phyloP scores from a whole-genome alignment of 2,113 vertebrate genomes.

The Peromyscus maniculatus region DNA sequence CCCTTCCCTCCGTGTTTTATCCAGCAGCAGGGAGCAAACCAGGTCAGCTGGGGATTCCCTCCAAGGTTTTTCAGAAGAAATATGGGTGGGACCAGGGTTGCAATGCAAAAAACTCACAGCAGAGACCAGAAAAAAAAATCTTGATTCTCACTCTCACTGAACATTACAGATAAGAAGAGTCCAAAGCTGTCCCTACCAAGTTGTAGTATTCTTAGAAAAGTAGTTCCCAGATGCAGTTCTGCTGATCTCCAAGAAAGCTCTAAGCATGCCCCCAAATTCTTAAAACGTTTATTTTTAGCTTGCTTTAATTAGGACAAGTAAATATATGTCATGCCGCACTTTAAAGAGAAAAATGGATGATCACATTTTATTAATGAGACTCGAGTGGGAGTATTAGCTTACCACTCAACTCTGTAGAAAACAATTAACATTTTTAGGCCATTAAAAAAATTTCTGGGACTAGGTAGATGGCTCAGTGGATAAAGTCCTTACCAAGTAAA shows the following conservation, averaged over 20 bases:
- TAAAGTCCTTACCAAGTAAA: background rate
- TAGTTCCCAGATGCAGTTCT: slow-evolving; percentile 49
- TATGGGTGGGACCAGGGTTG: background rate
- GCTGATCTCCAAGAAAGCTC: slow-evolving; percentile 53
- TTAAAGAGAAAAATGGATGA: slow-evolving; percentile 63
- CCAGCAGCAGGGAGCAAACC: background rate
- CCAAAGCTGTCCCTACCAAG: background rate
- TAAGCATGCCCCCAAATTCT: slow-evolving; percentile 26
- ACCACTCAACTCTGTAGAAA: background rate
- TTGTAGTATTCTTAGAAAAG: slow-evolving; percentile 18
- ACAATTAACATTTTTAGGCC: background rate
- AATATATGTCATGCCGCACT: slow-evolving; percentile 52
- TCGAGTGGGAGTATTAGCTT: background rate
- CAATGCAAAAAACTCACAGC: slow-evolving; percentile 18
- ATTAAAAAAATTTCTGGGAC: background rate
- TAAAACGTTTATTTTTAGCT: slow-evolving; percentile 60
- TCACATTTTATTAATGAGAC: slow-evolving; percentile 51
- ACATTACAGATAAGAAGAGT: background rate
- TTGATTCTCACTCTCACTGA: background rate
- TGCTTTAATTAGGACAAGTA: slow-evolving; percentile 68
- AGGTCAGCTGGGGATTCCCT: background rate
- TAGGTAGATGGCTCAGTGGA: background rate
- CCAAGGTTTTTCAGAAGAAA: slow-evolving; percentile 20
- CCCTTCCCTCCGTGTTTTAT: background rate
- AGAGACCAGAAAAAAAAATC: background rate